Evolutionary conservation across 2,113 vertebrate genomes (phyloP), one percentile per base, ranked within the genome.

Genomic region (Piaya cayana): DNA sequence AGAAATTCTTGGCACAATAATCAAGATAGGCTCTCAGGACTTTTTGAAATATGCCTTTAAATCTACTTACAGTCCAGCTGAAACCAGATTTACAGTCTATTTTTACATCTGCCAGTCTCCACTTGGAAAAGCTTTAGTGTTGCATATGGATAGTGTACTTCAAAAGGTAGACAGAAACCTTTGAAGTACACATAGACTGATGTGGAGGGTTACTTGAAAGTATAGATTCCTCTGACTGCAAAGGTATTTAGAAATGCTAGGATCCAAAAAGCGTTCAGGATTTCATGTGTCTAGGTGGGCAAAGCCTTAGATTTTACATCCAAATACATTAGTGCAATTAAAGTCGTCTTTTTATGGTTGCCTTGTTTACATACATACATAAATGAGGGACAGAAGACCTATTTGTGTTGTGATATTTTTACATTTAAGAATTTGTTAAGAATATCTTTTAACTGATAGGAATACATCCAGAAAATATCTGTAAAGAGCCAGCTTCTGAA

Each of bases 11-110:
- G 92, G 91, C 91, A 94, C 74, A 4, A 3, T 60, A 86, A 82
- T 91, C 88, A 72, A 93, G 92, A 88, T 64, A 93, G 86, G 69
- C 94, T 94, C 88, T 87, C 79, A 93, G 76, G 86, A 86, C 82
- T 59, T 92, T 88, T 93, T 64, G 95, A 89, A 95, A 88, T 94
- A 89, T 55, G 68, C 59, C 86, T 95, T 95, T 88, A 97, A 90
- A 96, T 97, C 93, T 95, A 95, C 93, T 96, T 96, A 95, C 39
- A 76, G 93, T 96, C 87, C 90, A 78, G 42, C 80, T 95, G 90
- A 95, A 97, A 95, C 92, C 69, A 96, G 96, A 97, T 97, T 97
- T 96, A 69, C 45, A 76, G 81, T 96, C 94, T 96, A 96, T 97
- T 96, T 97, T 97, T 95, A 84, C 93, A 93, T 87, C 95, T 91